These are phyloP conservation scores for Drosophila dunni DNA, from an alignment of 1,140 invertebrate genomes.

Conservation along the genomic window DNA sequence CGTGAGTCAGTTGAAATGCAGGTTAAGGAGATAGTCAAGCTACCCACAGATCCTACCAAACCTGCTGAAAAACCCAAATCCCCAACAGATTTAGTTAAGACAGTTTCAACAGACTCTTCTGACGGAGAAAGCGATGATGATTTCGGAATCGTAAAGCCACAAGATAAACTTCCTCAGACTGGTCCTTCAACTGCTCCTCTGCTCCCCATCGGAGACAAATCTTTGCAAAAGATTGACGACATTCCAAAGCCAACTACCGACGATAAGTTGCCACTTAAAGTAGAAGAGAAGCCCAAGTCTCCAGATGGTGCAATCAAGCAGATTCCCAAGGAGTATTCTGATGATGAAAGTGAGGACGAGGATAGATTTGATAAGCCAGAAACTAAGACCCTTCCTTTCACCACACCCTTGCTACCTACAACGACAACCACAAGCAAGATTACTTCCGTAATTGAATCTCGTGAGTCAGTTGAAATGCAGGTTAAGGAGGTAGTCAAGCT, in stretches of 20 bases:
- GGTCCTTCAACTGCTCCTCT: conserved; percentile 1
- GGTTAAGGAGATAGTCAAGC: conserved; percentile 1
- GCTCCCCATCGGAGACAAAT: conserved; percentile 2
- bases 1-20: neutral
- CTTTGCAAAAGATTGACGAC: conserved; percentile 4
- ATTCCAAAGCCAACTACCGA: conserved; percentile 2
- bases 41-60: neutral
- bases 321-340: conserved; percentile 18
- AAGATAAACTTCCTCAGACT: conserved; percentile 11
- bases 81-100: neutral
- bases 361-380: conserved; percentile 9
- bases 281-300: conserved; percentile 24
- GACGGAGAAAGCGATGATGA: conserved; percentile 22
- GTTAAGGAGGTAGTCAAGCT: conserved; percentile 3
- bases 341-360: conserved; percentile 39
- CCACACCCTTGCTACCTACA: neutral
- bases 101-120: neutral
- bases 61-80: neutral
- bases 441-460: neutral
- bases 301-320: neutral
- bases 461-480: neutral
- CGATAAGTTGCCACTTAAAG: neutral
- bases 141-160: conserved; percentile 10
- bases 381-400: conserved; percentile 3
- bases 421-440: conserved; percentile 1